Base-by-base conservation (phyloP, 2,113 vertebrate genomes). In the Ceyx margarethae region DNA sequence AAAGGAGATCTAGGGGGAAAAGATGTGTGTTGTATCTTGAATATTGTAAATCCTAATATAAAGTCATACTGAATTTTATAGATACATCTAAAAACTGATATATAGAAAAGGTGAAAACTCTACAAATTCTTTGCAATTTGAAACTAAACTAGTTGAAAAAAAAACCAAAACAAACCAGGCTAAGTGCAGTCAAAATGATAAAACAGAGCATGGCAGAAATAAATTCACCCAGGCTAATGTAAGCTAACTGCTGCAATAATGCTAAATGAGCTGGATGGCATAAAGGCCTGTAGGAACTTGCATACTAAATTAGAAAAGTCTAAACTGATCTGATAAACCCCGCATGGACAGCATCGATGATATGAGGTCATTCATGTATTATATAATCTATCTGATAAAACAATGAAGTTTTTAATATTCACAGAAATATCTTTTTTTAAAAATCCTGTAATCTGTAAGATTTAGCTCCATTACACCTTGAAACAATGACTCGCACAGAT, bases 401-500 rank as follows among this genome's bases (percentile, higher is more conserved):
- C 23, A 22, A 79, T 79, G 31, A 90, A 81, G 17, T 26, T 89
- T 94, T 86, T 85, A 89, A 89, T 92, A 85, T 58, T 90, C 71
- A 87, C 20, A 85, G 86, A 90, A 89, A 76, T 46, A 69, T 20
- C 17, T 26, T 69, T 73, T 86, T 92, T 20, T 2, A 86, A 86
- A 86, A 94, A 94, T 73, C 31, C 37, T 89, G 37, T 37, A 37
- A 37, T 65, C 66, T 7, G 3, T 81, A 76, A 93, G 37, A 26
- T 33, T 61, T 50, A 56, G 22, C 14, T 85, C 12, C 18, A 9
- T 89, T 85, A 76, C 66, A 76, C 26, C 74, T 79, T 89, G 86
- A 95, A 91, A 90, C 78, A 91, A 76, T 94, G 78, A 85, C 83
- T 94, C 89, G 46, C 74, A 89, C 37, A 51, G 58, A 93, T 89